Conservation (phyloP, 2,113 vertebrate species). For the Pogona vitticeps region DNA sequence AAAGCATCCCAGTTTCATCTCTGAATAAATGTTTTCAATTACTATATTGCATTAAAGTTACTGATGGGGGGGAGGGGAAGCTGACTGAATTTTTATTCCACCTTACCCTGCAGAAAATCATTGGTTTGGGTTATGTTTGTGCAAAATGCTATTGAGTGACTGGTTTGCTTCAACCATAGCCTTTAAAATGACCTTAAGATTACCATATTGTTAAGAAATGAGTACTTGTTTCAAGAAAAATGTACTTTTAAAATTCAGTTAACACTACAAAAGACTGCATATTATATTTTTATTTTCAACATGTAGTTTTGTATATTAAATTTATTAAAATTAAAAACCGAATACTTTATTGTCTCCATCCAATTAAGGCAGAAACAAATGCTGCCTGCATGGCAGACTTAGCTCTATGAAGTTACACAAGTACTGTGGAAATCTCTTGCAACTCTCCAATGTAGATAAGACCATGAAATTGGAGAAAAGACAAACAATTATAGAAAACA, state of each 20-base stretch:
- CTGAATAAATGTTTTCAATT: slow-evolving; percentile 51
- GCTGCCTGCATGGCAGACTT: slow-evolving; percentile 39
- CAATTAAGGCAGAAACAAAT: slow-evolving; percentile 61
- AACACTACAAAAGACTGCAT: slow-evolving; percentile 73
- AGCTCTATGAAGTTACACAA: neutral
- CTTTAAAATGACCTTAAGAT: slow-evolving; percentile 73
- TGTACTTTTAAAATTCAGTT: slow-evolving; percentile 78
- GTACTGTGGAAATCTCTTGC: neutral
- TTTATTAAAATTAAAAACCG: slow-evolving; percentile 71
- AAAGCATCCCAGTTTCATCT: slow-evolving; percentile 55
- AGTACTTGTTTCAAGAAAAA: slow-evolving; percentile 73
- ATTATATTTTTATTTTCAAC: slow-evolving; percentile 79
- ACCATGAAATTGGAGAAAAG: neutral
- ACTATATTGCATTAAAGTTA: slow-evolving; percentile 53
- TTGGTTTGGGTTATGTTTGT: slow-evolving; percentile 66
- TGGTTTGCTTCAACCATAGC: slow-evolving; percentile 74
- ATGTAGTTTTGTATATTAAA: slow-evolving; percentile 80
- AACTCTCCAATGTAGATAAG: neutral
- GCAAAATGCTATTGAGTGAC: slow-evolving; percentile 70
- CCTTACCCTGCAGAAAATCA: slow-evolving; percentile 55
- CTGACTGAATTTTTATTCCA: slow-evolving; percentile 58
- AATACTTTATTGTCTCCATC: slow-evolving; percentile 69
- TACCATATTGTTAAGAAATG: slow-evolving; percentile 74
- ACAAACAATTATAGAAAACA: slow-evolving; percentile 44
- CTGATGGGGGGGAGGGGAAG: slow-evolving; percentile 22